Conservation (phyloP, 2,797 vertebrate species). For the Myripristis murdjan region DNA sequence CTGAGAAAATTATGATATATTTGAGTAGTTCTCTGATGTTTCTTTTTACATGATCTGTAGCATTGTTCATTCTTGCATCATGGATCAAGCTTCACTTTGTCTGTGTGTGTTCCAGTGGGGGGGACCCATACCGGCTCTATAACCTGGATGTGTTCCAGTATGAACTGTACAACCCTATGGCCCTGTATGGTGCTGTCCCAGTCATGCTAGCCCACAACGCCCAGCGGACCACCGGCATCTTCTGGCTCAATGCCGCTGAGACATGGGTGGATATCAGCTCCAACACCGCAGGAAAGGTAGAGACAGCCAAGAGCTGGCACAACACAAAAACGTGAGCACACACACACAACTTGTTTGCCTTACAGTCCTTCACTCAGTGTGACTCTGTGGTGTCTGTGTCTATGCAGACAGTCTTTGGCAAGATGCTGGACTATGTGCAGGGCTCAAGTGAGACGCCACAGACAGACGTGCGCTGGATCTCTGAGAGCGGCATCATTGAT, state of each 20-base stretch:
- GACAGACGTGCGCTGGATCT: constrained; percentile 95
- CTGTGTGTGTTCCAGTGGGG: constrained; percentile 81
- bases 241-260: constrained; percentile 96
- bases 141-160: constrained; percentile 98
- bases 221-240: constrained; percentile 90
- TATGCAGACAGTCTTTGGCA: constrained; percentile 86
- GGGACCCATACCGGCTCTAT: constrained; percentile 94
- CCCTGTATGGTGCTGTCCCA: constrained; percentile 92
- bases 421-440: constrained; percentile 90
- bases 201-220: constrained; percentile 90
- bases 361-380: background rate
- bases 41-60: background rate
- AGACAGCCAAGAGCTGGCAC: too few relatives aligned
- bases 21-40: background rate
- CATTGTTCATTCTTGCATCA: background rate
- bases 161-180: constrained; percentile 94
- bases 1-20: background rate
- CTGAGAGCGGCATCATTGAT: constrained; percentile 94
- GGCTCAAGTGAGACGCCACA: constrained; percentile 92
- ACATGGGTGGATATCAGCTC: constrained; percentile 97
- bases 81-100: background rate
- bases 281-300: constrained; percentile 93
- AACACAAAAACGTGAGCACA: background rate
- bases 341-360: too few relatives aligned
- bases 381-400: background rate